Conservation (phyloP, 2,113 vertebrate species). For the Limnothrissa miodon region DNA sequence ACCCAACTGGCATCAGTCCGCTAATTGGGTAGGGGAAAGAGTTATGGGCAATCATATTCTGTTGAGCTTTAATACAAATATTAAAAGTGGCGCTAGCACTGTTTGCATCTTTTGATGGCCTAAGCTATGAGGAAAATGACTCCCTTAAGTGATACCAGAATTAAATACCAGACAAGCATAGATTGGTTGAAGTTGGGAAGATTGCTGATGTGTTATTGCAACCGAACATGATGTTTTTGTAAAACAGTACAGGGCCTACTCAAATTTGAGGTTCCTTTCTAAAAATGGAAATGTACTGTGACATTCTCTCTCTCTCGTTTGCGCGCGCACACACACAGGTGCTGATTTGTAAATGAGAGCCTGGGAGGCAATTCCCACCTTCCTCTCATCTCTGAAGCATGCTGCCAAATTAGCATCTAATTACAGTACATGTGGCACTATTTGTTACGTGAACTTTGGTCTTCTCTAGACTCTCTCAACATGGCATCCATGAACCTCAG, state of each 20-base stretch:
- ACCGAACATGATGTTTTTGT: not conserved
- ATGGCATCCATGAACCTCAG: not conserved
- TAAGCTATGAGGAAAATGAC: not conserved
- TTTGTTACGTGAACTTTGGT: constrained; percentile 34
- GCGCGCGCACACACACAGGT: constrained; percentile 3
- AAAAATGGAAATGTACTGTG: not conserved
- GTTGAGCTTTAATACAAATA: not conserved
- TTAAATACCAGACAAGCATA: not conserved
- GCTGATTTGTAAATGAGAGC: constrained; percentile 7
- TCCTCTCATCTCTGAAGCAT: constrained; percentile 35
- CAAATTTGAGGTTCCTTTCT: not conserved
- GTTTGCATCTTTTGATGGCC: not conserved
- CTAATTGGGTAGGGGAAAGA: not conserved
- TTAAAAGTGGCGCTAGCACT: not conserved
- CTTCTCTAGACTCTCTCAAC: not conserved
- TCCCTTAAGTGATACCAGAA: not conserved
- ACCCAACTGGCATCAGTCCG: not conserved
- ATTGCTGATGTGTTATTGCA: not conserved
- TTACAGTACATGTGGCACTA: constrained; percentile 22
- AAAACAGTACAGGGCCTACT: not conserved
- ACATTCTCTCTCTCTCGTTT: constrained; percentile 1
- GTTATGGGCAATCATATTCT: not conserved
- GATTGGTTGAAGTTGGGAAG: not conserved
- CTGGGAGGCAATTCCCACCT: not conserved
- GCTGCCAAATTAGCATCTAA: constrained; percentile 42